A percentile compares a stretch with the other conserved stretches of the same genome.
Conservation (phyloP, 2,888 invertebrate genomes). For the Polyommatus iphigenia region DNA sequence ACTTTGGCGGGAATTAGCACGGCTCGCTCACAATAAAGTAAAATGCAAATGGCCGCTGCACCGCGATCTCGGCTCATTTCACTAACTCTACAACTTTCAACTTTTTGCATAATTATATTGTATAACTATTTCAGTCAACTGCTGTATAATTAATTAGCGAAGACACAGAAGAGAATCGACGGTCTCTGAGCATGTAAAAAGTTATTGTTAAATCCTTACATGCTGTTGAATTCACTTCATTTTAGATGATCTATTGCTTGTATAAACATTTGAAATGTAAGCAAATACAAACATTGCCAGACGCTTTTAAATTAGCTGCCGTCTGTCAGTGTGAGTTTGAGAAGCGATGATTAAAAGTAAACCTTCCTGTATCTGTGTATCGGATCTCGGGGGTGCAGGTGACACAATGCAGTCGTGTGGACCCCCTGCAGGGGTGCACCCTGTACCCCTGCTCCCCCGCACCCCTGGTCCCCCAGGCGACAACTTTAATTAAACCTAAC, state of each 20-base stretch:
- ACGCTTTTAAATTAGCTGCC: not conserved
- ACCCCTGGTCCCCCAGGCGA: slow-evolving; percentile 43
- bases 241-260: too few relatives aligned
- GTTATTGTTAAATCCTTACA: not conserved
- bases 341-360: not conserved
- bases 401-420: slow-evolving; percentile 15
- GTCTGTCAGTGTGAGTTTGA: not conserved
- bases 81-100: slow-evolving; percentile 33
- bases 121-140: not conserved
- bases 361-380: slow-evolving; percentile 13
- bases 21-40: slow-evolving; percentile 43
- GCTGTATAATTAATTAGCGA: not conserved
- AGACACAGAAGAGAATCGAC: not conserved
- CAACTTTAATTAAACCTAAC: slow-evolving; percentile 75
- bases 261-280: too few relatives aligned
- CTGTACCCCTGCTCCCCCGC: not conserved
- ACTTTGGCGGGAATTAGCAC: slow-evolving; percentile 34
- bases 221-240: too few relatives aligned
- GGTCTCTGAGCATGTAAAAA: not conserved
- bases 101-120: slow-evolving; percentile 17
- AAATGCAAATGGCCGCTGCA: slow-evolving; percentile 64
- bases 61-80: slow-evolving; percentile 47
- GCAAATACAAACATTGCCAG: too few relatives aligned
- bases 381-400: slow-evolving; percentile 2
- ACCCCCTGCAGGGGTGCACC: not conserved